phyloP scores from a whole-genome alignment of 2,113 vertebrate genomes.

The Porphyrio hochstetteri region DNA sequence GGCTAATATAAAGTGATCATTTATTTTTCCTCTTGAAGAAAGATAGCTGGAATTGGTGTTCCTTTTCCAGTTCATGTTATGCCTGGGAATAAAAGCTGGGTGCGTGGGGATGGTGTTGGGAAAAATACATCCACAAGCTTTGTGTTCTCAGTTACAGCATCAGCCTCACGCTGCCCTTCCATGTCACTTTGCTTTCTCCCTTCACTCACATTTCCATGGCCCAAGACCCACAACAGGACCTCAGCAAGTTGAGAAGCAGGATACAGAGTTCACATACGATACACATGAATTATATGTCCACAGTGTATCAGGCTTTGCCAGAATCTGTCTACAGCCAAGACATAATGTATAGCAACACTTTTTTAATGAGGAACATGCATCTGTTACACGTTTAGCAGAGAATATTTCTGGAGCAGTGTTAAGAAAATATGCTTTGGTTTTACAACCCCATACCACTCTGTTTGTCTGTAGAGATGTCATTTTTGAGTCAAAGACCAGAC shows the following conservation, averaged over 20 bases:
- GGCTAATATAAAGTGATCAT: background rate
- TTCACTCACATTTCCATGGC: background rate
- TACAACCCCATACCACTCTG: background rate
- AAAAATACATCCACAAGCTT: background rate
- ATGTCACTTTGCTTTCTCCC: background rate
- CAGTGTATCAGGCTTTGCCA: slow-evolving; percentile 54
- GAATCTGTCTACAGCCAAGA: slow-evolving; percentile 49
- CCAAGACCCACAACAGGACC: background rate
- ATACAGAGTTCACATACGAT: slow-evolving; percentile 45
- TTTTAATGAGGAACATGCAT: slow-evolving; percentile 66
- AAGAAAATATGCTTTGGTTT: slow-evolving; percentile 62
- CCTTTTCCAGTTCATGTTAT: background rate
- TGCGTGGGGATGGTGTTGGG: background rate
- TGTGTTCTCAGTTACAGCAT: background rate
- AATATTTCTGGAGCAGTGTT: slow-evolving; percentile 61
- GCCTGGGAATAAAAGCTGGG: background rate
- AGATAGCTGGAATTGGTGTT: background rate
- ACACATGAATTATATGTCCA: slow-evolving; percentile 54
- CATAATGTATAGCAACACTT: slow-evolving; percentile 60
- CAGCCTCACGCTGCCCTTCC: background rate
- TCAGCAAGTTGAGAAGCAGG: slow-evolving; percentile 31
- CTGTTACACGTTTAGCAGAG: slow-evolving; percentile 59
- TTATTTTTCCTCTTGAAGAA: slow-evolving; percentile 9
- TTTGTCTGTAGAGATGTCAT: slow-evolving; percentile 30
- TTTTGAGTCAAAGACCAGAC: slow-evolving; percentile 50